phyloP scores from a whole-genome alignment of 2,888 invertebrate species.

The Yponomeuta malinellus region DNA sequence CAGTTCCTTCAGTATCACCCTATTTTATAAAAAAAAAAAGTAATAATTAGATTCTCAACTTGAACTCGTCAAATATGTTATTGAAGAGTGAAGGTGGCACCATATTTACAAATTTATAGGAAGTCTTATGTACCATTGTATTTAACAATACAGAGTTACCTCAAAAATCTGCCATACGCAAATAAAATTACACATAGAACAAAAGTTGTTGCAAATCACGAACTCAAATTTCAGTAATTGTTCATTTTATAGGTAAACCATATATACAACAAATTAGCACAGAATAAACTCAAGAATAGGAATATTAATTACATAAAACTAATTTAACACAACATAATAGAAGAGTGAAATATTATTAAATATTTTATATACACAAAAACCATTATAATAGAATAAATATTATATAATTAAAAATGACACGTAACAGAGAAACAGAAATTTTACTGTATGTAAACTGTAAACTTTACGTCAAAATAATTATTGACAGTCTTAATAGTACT shows the following conservation, averaged over 20 bases:
- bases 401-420: not conserved
- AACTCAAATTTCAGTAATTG: too few species aligned
- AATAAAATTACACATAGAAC: too few species aligned
- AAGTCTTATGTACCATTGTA: not conserved
- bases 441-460: not conserved
- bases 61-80: slow-evolving; percentile 14
- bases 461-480: too few species aligned
- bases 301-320: not conserved
- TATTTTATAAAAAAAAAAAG: slow-evolving; percentile 33
- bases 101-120: not conserved
- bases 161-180: too few species aligned
- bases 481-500: not conserved
- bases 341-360: not conserved
- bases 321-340: not conserved
- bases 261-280: not conserved
- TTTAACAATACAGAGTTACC: not conserved
- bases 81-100: not conserved
- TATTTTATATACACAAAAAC: not conserved
- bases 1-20: slow-evolving; percentile 47
- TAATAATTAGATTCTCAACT: slow-evolving; percentile 38
- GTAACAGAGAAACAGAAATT: not conserved
- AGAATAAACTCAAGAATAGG: not conserved
- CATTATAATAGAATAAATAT: not conserved
- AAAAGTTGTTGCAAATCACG: too few species aligned
- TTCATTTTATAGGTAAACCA: not conserved